Base-by-base conservation (phyloP, 2,797 vertebrate genomes). In the Mycteria americana region DNA sequence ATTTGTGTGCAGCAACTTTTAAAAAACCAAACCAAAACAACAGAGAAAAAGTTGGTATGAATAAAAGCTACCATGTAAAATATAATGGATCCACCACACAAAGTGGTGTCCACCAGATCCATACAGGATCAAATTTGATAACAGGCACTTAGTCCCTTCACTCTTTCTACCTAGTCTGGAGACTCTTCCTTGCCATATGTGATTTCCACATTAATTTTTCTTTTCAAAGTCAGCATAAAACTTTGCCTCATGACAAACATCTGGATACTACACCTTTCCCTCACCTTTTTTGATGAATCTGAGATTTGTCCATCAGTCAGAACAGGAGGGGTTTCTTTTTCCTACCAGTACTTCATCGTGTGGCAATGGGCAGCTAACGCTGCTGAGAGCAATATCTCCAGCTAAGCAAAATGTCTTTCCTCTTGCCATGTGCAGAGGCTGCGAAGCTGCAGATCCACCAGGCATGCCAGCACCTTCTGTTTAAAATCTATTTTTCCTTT, bases 401-500 rank as follows among this genome's bases (percentile, higher is more conserved):
- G 57, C 75, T 87, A 68, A 93, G 60, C 23, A 72, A 69, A 94
- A 80, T 28, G 18, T 75, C 95, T 85, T 89, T 89, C 85, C 30
- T 92, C 76, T 85, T 96, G 81, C 92, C 86, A 85, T 83, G 30
- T 46, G 53, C 72, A 74, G 67, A 69, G 70, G 19, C 72, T 88
- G 64, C 6, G 35, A 95, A 95, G 88, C 78, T 96, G 64, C 57
- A 74, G 94, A 88, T 85, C 78, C 75, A 95, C 93, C 94, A 93
- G 68, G 57, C 86, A 63, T 92, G 88, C 92, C 93, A 95, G 77
- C 86, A 94, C 92, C 94, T 95, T 97, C 95, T 97, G 94, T 93
- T 95, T 92, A 87, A 97, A 95, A 97, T 93, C 84, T 91, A 77
- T 89, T 97, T 97, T 94, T 97, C 93, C 95, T 95, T 78, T 95